phyloP scores from a whole-genome alignment of 1,140 invertebrate species.

The Gryon sp. region DNA sequence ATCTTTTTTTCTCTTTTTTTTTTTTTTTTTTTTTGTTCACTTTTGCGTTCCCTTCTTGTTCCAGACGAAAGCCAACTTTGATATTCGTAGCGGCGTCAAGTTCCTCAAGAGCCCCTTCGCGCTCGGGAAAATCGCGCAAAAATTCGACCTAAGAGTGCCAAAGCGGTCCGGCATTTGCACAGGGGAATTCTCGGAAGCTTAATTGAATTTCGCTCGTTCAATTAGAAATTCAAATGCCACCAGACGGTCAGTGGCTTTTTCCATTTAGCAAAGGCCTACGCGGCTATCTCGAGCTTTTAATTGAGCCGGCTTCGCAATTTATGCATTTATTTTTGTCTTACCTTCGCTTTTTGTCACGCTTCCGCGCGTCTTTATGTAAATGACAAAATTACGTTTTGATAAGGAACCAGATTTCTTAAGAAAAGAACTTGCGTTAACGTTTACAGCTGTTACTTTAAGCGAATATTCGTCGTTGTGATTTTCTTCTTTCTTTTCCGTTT shows the following conservation, averaged over 20 bases:
- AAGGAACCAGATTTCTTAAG: slow-evolving; percentile 5
- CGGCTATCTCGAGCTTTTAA: slow-evolving; percentile 43
- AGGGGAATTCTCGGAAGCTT: slow-evolving; percentile 37
- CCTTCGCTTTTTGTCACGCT: slow-evolving; percentile 18
- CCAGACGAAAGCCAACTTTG: slow-evolving; percentile 5
- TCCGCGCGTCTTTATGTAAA: slow-evolving; percentile 43
- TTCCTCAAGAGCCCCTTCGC: slow-evolving; percentile 21
- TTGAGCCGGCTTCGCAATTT: slow-evolving; percentile 38
- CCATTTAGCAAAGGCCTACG: slow-evolving; percentile 44
- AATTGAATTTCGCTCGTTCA: slow-evolving; percentile 61
- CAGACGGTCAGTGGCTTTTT: slow-evolving; percentile 54
- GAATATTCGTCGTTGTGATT: background rate
- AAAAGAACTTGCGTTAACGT: background rate
- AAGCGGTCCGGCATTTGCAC: slow-evolving; percentile 25
- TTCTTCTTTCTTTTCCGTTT: too few species aligned
- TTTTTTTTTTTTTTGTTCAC: too few species aligned
- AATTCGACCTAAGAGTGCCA: slow-evolving; percentile 30
- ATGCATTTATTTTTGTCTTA: slow-evolving; percentile 53
- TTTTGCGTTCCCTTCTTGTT: background rate
- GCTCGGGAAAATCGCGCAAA: slow-evolving; percentile 36
- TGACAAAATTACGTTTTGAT: slow-evolving; percentile 52
- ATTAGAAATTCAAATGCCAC: slow-evolving; percentile 60
- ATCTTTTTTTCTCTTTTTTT: slow-evolving; percentile 36
- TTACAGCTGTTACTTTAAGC: slow-evolving; percentile 40
- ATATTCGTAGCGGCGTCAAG: slow-evolving; percentile 18